Evolutionary conservation across 2,888 invertebrate genomes (phyloP).

Genomic region (Carabus problematicus): DNA sequence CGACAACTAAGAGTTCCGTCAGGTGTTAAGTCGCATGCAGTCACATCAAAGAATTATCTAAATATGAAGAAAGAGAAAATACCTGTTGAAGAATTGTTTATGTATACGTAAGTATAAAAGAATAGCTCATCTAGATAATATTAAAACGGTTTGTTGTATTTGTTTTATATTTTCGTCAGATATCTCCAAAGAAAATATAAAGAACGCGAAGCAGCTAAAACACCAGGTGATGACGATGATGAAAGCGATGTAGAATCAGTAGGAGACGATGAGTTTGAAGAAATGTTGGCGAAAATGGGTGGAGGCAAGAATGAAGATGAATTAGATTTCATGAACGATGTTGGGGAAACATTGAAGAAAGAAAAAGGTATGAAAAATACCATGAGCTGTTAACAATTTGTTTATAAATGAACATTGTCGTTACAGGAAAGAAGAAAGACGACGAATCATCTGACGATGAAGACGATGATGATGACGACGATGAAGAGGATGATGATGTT

Average conservation of each 20-base stretch:
- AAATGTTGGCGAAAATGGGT: slow-evolving; percentile 67
- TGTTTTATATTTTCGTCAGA: slow-evolving; percentile 56
- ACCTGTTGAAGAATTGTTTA: slow-evolving; percentile 89
- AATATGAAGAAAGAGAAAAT: slow-evolving; percentile 74
- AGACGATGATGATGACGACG: slow-evolving; percentile 40
- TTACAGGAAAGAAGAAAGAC: slow-evolving; percentile 48
- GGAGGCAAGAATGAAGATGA: slow-evolving; percentile 61
- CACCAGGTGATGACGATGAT: slow-evolving; percentile 67
- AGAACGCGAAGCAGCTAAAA: slow-evolving; percentile 57
- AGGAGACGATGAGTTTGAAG: slow-evolving; percentile 78
- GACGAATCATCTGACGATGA: slow-evolving; percentile 39
- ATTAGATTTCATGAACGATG: slow-evolving; percentile 72
- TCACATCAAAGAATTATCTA: slow-evolving; percentile 75
- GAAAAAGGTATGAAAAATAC: slow-evolving; percentile 6
- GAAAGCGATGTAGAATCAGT: slow-evolving; percentile 75
- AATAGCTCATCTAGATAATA: slow-evolving; percentile 18
- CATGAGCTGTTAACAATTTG: background rate
- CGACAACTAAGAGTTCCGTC: slow-evolving; percentile 73
- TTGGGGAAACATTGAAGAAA: slow-evolving; percentile 61
- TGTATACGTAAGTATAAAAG: slow-evolving; percentile 63
- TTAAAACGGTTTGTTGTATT: slow-evolving; percentile 22
- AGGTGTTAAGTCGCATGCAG: slow-evolving; percentile 74
- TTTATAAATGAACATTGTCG: background rate
- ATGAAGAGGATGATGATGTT: slow-evolving; percentile 48
- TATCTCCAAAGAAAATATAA: slow-evolving; percentile 64